Base-by-base conservation (phyloP, 2,113 vertebrate species). In the Xenopus borealis region DNA sequence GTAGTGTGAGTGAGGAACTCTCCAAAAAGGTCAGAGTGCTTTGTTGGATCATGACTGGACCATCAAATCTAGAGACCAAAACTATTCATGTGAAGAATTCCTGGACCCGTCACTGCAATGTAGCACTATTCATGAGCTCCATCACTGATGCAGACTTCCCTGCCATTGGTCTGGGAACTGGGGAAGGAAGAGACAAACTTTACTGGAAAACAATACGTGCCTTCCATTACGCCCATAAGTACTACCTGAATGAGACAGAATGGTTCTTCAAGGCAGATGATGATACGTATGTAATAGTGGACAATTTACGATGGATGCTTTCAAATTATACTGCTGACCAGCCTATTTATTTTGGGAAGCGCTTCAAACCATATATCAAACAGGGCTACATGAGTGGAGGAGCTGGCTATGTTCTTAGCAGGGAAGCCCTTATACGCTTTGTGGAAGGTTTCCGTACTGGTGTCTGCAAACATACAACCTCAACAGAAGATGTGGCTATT, bases 311-410 rank as follows among this genome's bases (percentile, higher is more conserved):
- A 19, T 89, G 88, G 92, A 67, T 93, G 52, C 85, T 94, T 23
- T 86, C 89, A 64, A 75, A 86, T 67, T 81, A 87, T 82, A 85
- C 83, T 10, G 71, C 91, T 0, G 75, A 87, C 1, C 78, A 85
- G 77, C 84, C 93, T n/a, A 27, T 94, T 27, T 93, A 91, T 64
- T 86, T 93, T 3, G 89, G 90, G 0, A 93, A 91, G 57, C 83
- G 88, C 57, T 94, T 94, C 83, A 84, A 83, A 33, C 92, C 91
- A 2, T 93, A 83, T 44, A 55, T 62, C 0, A 83, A 82, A 69
- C 93, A 94, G 78, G 93, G 94, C 71, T 94, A 92, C 85, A 92
- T 94, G 90, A 92, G 88, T 0, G 90, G 93, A 0, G 90, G 92
- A 0, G 91, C 88, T 0, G 91, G 92, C 9, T 93, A 90, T 1